These are phyloP conservation scores for Chrysodeixis includens DNA, from an alignment of 2,888 invertebrate genomes.

Conservation along the genomic window DNA sequence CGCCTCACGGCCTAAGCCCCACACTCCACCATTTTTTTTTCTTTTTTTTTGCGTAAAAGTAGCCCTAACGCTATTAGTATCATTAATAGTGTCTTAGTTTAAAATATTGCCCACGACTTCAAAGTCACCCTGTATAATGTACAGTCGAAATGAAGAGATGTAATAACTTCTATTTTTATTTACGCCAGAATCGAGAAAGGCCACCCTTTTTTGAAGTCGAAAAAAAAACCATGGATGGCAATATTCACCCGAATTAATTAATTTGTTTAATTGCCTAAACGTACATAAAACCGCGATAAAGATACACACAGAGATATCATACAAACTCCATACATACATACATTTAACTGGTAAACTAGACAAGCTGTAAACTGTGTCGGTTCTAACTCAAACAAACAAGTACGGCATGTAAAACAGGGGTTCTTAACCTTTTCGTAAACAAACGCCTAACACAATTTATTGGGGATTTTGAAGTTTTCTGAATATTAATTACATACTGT, in stretches of 20 bases:
- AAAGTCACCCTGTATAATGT: no score
- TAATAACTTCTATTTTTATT: no score
- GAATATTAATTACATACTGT: neutral
- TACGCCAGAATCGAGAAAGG: no score
- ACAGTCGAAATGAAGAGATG: no score
- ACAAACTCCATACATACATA: conserved; percentile 7
- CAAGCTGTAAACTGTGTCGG: conserved; percentile 13
- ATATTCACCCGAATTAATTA: neutral
- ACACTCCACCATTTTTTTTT: no score
- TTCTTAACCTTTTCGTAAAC: conserved; percentile 3
- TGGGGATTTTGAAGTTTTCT: neutral
- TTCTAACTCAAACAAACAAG: conserved; percentile 10
- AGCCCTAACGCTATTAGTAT: no score
- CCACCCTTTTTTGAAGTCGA: no score
- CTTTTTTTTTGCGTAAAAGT: no score
- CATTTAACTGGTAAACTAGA: conserved; percentile 9
- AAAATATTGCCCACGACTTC: no score
- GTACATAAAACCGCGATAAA: neutral
- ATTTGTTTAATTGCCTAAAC: no score
- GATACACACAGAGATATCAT: conserved; percentile 6
- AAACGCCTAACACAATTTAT: neutral
- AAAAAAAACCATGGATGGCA: neutral
- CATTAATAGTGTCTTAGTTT: no score
- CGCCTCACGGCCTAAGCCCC: no score
- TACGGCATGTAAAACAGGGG: neutral